Percentiles rank a stretch among this genome's conserved stretches.
phyloP scores from a whole-genome alignment of 2,888 invertebrate genomes.

The Caenorhabditis doughertyi region DNA sequence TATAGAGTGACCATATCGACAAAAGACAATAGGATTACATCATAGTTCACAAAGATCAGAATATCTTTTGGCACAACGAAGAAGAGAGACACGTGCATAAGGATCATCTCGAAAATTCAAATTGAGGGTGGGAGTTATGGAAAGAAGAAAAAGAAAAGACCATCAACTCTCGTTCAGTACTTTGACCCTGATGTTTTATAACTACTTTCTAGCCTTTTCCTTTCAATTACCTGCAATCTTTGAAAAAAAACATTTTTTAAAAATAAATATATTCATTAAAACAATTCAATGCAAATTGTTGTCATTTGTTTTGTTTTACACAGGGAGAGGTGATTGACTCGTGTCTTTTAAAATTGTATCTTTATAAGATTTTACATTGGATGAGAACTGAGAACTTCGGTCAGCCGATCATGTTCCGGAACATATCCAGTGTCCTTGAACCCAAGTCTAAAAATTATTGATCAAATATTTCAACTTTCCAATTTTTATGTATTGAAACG shows the following conservation, averaged over 20 bases:
- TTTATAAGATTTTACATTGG: conserved; percentile 46
- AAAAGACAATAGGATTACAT: conserved; percentile 14
- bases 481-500: conserved; percentile 12
- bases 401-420: conserved; percentile 69
- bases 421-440: conserved; percentile 61
- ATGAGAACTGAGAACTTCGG: conserved; percentile 70
- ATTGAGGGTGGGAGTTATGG: conserved; percentile 18
- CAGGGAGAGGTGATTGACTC: not conserved
- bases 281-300: conserved; percentile 7
- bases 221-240: not conserved
- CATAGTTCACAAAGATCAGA: conserved; percentile 38
- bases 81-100: conserved; percentile 7
- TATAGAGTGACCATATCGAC: conserved; percentile 8
- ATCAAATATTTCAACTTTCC: not conserved
- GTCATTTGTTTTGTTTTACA: conserved; percentile 8
- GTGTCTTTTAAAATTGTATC: not conserved
- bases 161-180: not conserved
- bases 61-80: conserved; percentile 12
- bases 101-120: conserved; percentile 8
- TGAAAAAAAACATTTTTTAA: not conserved
- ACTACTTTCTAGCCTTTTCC: not conserved
- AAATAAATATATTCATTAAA: conserved; percentile 2
- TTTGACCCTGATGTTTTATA: not conserved
- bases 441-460: conserved; percentile 48
- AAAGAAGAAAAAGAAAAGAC: not conserved